Evolutionary conservation across 2,888 invertebrate species (phyloP), one percentile per base, ranked within the genome.

Genomic region (Ophion ellenae): DNA sequence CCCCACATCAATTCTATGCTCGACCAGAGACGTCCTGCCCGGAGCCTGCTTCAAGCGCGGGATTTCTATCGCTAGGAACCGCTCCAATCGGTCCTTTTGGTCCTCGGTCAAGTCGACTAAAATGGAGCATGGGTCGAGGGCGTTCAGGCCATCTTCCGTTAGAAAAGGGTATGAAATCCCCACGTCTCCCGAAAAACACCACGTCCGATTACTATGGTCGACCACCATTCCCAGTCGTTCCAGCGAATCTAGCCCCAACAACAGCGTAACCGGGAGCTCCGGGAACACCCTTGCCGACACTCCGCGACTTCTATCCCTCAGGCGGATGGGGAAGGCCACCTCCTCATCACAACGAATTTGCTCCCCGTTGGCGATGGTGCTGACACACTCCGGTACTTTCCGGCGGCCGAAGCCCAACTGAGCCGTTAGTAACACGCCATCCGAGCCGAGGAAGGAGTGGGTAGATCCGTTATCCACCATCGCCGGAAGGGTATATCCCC

Each of bases 1-100:
- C 5, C 71, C 53, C 2, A 71, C 71, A 6, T 71, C 71, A 17
- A 71, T 71, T 17, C 14, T 17, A n/a, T 71, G 71, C 7, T 53
- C 57, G 53, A 57, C n/a, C 2, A 71, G n/a, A 0, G 53, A 7
- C 7, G 71, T 71, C 5, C 0, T 53, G 0, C 71, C 71, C 0
- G 57, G 71, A 32, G 69, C 69, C 1, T 11, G 11, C 11, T 2
- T 2, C 11, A 69, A 11, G 0, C 1, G 2, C 1, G 69, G 69
- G 7, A 69, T 47, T 2, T 71, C 28, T 0, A 14, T 9, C 0
- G 57, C 1, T 5, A 71, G 24, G 17, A 71, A 71, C 14, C 53
- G 14, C 2, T 45, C 45, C n/a, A 69, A 45, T 17, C 5, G 7
- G 0, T 9, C 32, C 7, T 14, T 0, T 9, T 69, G 20, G 3